Base-by-base conservation (phyloP, 2,888 invertebrate species). In the Thera britannica region DNA sequence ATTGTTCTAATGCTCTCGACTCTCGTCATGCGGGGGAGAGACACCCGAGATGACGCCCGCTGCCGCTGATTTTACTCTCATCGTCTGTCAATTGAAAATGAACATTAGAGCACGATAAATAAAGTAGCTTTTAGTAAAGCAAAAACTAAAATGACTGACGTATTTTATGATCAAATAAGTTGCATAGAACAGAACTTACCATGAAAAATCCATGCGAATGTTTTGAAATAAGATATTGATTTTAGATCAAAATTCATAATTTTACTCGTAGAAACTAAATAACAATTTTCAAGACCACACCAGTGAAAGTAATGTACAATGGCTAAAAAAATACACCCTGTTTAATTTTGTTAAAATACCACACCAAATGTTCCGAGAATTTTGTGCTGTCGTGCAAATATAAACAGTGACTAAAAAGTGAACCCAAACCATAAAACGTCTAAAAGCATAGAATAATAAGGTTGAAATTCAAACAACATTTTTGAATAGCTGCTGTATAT, bases 31-130 rank as follows among this genome's bases (percentile, higher is more conserved):
- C 94, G 88, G 95, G 95, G 87, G 95, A 95, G 75, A 95, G 90
- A 89, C 95, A 95, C 81, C 95, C 95, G 94, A 95, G 93, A 90
- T 95, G 95, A 93, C 95, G 94, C 85, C 94, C 92, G 86, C 83
- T 77, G 75, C 92, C 87, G 88, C 94, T 90, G 89, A 86, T 90
- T 93, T 95, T 95, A 89, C 95, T 94, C 88, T 95, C 95, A 94
- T 91, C 92, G 84, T 91, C 94, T 93, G 89, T 69, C 51, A 52
- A 67, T 58, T 54, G 77, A 83, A 76, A 44, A 72, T 67, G 35
- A 57, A 44, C 61, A 52, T 65, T 59, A 65, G 65, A 49, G 44
- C 34, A 62, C 23, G 56, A 9, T 35, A 9, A 58, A 46, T 44
- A 60, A 52, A 55, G 48, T n/a, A 0, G 35, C 11, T 58, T 58